Evolutionary conservation across 2,113 vertebrate genomes (phyloP).

Genomic region (Apistogramma diplotaenia): DNA sequence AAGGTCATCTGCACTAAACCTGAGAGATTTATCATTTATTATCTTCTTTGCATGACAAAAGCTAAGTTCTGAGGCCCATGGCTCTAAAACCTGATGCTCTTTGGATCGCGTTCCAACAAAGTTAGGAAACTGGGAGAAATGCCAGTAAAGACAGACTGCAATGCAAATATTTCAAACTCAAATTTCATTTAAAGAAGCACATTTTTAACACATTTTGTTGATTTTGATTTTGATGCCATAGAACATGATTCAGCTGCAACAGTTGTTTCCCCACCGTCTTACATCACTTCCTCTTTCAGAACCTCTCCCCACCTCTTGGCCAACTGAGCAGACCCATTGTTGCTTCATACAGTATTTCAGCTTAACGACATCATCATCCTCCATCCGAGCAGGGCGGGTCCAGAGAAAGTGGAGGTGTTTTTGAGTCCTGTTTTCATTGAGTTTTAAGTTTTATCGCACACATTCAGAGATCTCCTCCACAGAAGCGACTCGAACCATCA

Average conservation of each 20-base stretch:
- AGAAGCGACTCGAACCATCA: neutral
- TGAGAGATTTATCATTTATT: neutral
- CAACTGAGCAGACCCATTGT: neutral
- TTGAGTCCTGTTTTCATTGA: neutral
- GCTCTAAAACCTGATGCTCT: too few relatives aligned
- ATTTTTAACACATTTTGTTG: neutral
- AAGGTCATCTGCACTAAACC: neutral
- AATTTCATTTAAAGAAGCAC: neutral
- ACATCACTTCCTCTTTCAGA: neutral
- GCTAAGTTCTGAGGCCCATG: too few relatives aligned
- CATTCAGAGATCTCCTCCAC: neutral
- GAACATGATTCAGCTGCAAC: neutral
- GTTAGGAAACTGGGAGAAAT: too few relatives aligned
- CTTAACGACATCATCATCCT: neutral
- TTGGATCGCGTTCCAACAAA: too few relatives aligned
- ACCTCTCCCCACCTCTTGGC: accelerated
- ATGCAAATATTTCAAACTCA: neutral
- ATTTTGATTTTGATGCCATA: neutral
- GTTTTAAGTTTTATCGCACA: neutral
- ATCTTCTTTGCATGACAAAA: too few relatives aligned
- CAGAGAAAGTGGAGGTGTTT: neutral
- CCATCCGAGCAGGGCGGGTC: too few relatives aligned
- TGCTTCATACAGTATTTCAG: neutral
- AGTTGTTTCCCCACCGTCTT: accelerated
- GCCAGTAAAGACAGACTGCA: accelerated